Conservation (phyloP, 2,888 invertebrate species). For the Sinodicranocentrus sp. region DNA sequence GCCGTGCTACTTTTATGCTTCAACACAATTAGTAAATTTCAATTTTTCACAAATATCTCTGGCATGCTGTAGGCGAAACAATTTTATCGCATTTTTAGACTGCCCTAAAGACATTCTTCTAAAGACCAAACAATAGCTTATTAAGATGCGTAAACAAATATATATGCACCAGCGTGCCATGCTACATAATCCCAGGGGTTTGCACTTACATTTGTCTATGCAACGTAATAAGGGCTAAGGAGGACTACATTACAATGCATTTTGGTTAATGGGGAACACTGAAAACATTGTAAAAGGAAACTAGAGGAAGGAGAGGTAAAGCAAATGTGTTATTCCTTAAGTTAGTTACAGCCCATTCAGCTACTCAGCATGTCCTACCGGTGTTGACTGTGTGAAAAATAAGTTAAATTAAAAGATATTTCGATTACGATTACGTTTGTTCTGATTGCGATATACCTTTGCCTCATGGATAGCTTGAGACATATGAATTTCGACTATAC, state of each 20-base stretch:
- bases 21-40: constrained; percentile 16
- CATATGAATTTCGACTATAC: no score
- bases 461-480: no score
- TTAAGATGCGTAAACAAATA: constrained; percentile 24
- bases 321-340: constrained; percentile 9
- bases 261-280: no score
- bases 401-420: constrained; percentile 28
- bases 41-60: no score
- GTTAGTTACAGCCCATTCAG: constrained; percentile 24
- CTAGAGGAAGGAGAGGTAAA: constrained; percentile 30
- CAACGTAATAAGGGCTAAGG: no score
- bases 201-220: no score
- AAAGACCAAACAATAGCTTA: constrained; percentile 52
- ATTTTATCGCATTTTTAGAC: constrained; percentile 15
- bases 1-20: no score
- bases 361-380: constrained; percentile 50
- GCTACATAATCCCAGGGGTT: no score
- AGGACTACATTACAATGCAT: no score
- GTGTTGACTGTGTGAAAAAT: constrained; percentile 60
- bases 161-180: no score
- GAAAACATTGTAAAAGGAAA: constrained; percentile 51
- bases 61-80: constrained; percentile 21
- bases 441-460: no score
- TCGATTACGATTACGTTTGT: no score
- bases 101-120: constrained; percentile 41